Evolutionary conservation across 2,888 invertebrate genomes (phyloP).

Genomic region (Eupithecia centaureata): DNA sequence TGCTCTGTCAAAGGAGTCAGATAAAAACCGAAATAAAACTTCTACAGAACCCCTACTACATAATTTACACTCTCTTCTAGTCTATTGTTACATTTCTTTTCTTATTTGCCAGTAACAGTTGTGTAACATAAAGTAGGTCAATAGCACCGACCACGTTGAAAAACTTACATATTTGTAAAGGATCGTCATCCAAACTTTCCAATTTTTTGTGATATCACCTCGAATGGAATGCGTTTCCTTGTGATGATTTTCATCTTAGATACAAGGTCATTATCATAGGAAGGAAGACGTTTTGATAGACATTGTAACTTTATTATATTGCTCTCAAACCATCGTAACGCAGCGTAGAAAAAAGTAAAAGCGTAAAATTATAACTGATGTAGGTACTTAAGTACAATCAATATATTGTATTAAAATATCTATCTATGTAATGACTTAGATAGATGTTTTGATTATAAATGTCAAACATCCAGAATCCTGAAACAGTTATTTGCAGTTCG

Average conservation of each 20-base stretch:
- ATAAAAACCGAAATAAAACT: neutral
- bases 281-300: neutral
- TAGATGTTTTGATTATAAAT: no score
- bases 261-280: neutral
- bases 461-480: no score
- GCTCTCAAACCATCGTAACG: no score
- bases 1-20: neutral
- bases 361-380: no score
- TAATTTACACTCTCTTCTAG: conserved; percentile 29
- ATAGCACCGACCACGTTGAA: conserved; percentile 44
- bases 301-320: neutral
- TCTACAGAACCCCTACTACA: conserved; percentile 14
- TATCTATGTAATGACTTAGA: no score
- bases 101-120: conserved; percentile 41
- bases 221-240: conserved; percentile 28
- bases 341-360: no score
- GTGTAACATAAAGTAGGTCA: conserved; percentile 58
- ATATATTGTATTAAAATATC: no score
- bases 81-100: conserved; percentile 38
- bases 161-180: conserved; percentile 15
- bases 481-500: no score
- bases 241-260: conserved; percentile 8
- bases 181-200: conserved; percentile 29
- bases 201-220: conserved; percentile 24
- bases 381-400: no score